A percentile compares a stretch with the other conserved stretches of the same genome.
These are phyloP conservation scores for Notamacropus eugenii DNA, from an alignment of 2,797 vertebrate genomes.

Conservation along the genomic window DNA sequence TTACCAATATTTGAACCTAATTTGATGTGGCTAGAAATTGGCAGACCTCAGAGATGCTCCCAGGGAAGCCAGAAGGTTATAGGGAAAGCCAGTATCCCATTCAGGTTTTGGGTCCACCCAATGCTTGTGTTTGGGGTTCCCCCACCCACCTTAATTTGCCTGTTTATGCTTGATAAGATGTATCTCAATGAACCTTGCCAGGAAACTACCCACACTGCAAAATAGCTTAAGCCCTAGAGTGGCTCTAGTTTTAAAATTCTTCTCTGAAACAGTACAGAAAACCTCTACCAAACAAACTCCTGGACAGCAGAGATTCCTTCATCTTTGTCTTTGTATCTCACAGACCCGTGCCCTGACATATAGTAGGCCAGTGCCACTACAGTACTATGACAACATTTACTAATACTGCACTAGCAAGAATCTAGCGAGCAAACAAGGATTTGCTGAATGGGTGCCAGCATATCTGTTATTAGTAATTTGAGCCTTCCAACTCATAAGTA, in stretches of 20 bases:
- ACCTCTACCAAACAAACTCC: neutral
- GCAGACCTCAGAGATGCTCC: neutral
- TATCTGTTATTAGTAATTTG: neutral
- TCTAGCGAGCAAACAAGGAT: neutral
- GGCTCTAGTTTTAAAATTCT: neutral
- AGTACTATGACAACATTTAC: neutral
- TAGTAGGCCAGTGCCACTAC: neutral
- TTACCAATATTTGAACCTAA: neutral
- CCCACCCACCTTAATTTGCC: neutral
- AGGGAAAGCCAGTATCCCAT: neutral
- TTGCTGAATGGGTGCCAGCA: neutral
- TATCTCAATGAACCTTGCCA: neutral
- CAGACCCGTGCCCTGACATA: neutral
- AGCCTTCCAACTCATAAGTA: neutral
- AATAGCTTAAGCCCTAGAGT: neutral
- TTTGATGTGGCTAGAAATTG: neutral
- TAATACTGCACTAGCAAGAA: neutral
- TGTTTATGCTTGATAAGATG: too few species aligned
- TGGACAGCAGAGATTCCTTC: neutral
- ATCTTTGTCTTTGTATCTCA: neutral
- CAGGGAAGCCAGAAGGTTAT: neutral
- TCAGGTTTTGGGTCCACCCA: neutral
- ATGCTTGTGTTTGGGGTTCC: neutral
- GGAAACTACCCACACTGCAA: neutral
- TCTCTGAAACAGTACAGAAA: neutral